Conservation (phyloP, 2,888 invertebrate species). For the Xanthia togata region DNA sequence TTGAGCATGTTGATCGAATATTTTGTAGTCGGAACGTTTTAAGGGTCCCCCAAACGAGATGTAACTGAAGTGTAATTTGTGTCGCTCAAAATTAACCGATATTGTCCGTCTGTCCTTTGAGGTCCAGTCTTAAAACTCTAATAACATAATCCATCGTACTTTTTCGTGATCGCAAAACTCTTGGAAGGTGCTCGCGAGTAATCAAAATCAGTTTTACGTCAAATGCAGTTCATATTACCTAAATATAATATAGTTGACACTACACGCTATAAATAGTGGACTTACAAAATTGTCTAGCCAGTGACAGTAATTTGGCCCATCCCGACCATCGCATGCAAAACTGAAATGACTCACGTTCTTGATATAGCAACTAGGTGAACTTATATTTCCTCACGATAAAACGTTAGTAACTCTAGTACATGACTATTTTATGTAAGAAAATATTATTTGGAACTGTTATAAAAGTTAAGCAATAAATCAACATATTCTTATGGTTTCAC, state of each 20-base stretch:
- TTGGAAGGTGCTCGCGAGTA: not conserved
- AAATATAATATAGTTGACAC: constrained; percentile 23
- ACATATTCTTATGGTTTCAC: constrained; percentile 1
- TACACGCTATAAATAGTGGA: constrained; percentile 43
- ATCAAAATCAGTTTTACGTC: not conserved
- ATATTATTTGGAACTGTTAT: constrained; percentile 5
- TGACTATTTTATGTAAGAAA: not conserved
- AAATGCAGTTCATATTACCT: constrained; percentile 19
- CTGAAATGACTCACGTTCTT: constrained; percentile 42
- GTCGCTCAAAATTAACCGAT: too few species aligned
- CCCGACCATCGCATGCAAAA: constrained; percentile 30
- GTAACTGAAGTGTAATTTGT: too few species aligned
- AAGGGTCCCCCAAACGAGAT: too few species aligned
- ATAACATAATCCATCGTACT: not conserved
- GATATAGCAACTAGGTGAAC: constrained; percentile 35
- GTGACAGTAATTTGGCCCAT: constrained; percentile 50
- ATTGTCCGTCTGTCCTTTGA: too few species aligned
- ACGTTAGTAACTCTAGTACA: not conserved
- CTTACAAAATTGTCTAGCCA: constrained; percentile 45
- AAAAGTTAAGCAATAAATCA: constrained; percentile 4
- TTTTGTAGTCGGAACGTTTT: not conserved
- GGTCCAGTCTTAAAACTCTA: too few species aligned
- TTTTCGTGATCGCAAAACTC: not conserved
- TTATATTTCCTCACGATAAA: not conserved
- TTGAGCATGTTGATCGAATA: not conserved